phyloP scores from a whole-genome alignment of 2,797 vertebrate species.

The Myiothlypis coronata region DNA sequence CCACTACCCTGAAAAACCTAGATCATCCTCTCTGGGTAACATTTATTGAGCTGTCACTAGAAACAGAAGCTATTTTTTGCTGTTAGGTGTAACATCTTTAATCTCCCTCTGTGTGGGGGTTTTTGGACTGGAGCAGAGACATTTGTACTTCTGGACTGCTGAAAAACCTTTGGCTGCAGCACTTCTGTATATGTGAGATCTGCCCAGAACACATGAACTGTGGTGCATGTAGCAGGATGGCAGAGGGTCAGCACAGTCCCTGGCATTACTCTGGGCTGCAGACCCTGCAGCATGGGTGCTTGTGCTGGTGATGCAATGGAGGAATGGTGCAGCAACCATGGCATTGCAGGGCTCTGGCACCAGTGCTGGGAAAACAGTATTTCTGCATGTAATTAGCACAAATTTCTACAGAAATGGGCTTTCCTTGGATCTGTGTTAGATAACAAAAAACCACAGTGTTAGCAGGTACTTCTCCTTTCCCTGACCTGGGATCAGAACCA shows the following conservation, averaged over 20 bases:
- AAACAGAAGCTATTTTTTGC: background rate
- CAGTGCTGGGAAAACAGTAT: background rate
- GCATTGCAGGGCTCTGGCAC: background rate
- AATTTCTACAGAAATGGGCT: background rate
- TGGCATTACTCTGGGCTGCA: background rate
- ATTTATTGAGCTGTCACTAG: background rate
- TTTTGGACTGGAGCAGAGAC: background rate
- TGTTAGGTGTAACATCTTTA: background rate
- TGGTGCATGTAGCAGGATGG: background rate
- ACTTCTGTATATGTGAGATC: background rate
- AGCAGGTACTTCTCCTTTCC: background rate
- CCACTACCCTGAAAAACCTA: background rate
- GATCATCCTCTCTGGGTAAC: background rate
- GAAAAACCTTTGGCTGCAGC: background rate
- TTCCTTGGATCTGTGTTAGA: background rate
- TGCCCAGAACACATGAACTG: background rate
- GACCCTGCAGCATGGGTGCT: background rate
- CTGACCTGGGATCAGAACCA: background rate
- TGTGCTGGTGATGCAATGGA: background rate
- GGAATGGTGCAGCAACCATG: background rate
- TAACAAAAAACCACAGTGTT: background rate
- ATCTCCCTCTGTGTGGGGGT: accelerated
- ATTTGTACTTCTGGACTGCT: background rate
- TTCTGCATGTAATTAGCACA: background rate
- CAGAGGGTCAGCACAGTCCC: background rate